Evolutionary conservation across 1,140 invertebrate species (phyloP), one percentile per base, ranked within the genome.

Genomic region (Apis dorsata): DNA sequence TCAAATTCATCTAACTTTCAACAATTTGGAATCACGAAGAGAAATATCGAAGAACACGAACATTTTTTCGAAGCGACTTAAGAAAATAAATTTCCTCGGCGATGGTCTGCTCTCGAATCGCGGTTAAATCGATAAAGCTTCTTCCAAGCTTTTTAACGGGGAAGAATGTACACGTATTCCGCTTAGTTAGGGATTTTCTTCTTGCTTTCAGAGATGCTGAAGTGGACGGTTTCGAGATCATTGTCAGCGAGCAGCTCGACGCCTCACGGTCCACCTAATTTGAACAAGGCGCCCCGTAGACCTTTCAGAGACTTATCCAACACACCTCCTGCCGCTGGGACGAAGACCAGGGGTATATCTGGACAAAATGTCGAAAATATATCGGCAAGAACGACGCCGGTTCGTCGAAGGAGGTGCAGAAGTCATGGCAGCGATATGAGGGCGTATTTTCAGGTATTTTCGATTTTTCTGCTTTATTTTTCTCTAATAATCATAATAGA

Each of bases 181-280:
- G 59, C 49, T 81, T 77, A 76, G 57, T 44, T 66, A 69, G 57
- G 53, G 59, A 24, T 17, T 55, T 34, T n/a, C 66, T 70, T 83
- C 72, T 69, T 63, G 66, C 24, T 57, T 21, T 4, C 66, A 93
- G 90, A 92, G 76, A 94, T 94, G 93, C 91, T 94, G 84, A 94
- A 94, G 92, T 94, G 93, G 93, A 94, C 93, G 76, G 93, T 94
- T 73, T 94, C 93, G 68, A 93, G 93, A 87, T 93, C 93, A n/a
- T 89, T 94, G 87, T 94, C 93, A 78, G 90, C 91, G 65, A 91
- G 90, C 63, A 92, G 90, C 84, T 93, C 93, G 85, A 94, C 93
- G 53, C 93, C 92, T 69, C 93, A 94, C 74, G 89, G 87, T 62
- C 89, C 92, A 28, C 87, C 88, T 49, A 87, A 86, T n/a, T 78